Evolutionary conservation across 1,140 invertebrate genomes (phyloP).

Genomic region (Drosophila suzukii): DNA sequence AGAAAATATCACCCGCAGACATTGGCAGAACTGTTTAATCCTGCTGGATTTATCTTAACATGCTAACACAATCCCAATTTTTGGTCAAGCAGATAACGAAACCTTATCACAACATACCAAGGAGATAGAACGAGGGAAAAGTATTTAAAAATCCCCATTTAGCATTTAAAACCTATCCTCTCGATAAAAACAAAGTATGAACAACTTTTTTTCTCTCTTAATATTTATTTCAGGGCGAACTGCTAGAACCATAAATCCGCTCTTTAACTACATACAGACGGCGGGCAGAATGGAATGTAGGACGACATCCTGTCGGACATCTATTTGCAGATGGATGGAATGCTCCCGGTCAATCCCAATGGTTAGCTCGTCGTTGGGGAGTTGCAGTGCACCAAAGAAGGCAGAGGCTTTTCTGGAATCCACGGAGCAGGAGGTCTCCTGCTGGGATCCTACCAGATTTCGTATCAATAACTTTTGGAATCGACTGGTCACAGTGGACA

Average conservation of each 20-base stretch:
- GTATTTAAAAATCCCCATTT: no score
- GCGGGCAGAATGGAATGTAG: slow-evolving; percentile 78
- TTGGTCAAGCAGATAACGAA: no score
- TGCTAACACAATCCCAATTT: no score
- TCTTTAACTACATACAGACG: slow-evolving; percentile 57
- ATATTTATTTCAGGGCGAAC: neutral
- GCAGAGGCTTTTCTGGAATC: slow-evolving; percentile 75
- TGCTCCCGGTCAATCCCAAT: slow-evolving; percentile 72
- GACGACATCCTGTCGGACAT: slow-evolving; percentile 66
- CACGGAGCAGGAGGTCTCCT: slow-evolving; percentile 70
- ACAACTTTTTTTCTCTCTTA: neutral
- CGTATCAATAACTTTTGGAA: slow-evolving; percentile 88
- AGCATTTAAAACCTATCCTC: neutral
- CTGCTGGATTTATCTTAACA: no score
- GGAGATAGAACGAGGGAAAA: no score
- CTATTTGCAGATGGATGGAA: slow-evolving; percentile 72
- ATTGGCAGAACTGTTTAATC: no score
- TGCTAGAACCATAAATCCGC: neutral
- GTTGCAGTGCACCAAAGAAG: slow-evolving; percentile 74
- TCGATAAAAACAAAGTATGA: neutral
- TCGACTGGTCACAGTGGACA: slow-evolving; percentile 91
- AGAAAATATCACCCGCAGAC: no score
- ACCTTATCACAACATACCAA: no score
- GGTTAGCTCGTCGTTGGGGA: slow-evolving; percentile 68
- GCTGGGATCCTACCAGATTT: slow-evolving; percentile 10